Evolutionary conservation across 1,140 invertebrate genomes (phyloP).

Genomic region (Xylocopa sonorina): DNA sequence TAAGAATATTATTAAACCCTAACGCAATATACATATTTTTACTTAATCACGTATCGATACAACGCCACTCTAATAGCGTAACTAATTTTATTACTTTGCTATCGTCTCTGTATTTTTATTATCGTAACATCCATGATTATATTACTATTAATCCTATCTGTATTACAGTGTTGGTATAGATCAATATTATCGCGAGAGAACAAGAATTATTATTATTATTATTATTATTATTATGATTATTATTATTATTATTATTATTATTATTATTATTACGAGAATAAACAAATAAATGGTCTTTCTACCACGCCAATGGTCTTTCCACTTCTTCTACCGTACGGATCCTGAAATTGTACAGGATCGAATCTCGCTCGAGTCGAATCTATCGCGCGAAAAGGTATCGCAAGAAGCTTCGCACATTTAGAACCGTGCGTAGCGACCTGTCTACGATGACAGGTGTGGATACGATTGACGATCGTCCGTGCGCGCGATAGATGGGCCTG

Average conservation of each 20-base stretch:
- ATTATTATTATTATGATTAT: no score
- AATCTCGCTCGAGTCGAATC: not conserved
- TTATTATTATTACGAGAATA: no score
- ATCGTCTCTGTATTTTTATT: conserved; percentile 28
- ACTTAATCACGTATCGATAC: conserved; percentile 8
- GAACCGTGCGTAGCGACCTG: not conserved
- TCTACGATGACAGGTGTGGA: conserved; percentile 27
- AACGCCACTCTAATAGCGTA: not conserved
- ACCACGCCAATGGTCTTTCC: not conserved
- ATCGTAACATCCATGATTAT: conserved; percentile 1
- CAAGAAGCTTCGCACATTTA: no score
- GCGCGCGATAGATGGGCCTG: conserved; percentile 40
- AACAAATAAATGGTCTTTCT: conserved; percentile 47
- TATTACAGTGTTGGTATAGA: conserved; percentile 4
- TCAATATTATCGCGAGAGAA: not conserved
- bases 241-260: no score
- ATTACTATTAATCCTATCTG: conserved; percentile 12
- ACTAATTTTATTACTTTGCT: conserved; percentile 34
- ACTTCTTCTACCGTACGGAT: not conserved
- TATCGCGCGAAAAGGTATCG: not conserved
- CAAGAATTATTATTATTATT: no score
- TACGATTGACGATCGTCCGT: not conserved
- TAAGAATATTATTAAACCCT: not conserved
- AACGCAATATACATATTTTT: conserved; percentile 20
- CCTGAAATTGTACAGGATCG: no score